phyloP scores from a whole-genome alignment of 2,888 invertebrate genomes.

The Agrochola circellaris region DNA sequence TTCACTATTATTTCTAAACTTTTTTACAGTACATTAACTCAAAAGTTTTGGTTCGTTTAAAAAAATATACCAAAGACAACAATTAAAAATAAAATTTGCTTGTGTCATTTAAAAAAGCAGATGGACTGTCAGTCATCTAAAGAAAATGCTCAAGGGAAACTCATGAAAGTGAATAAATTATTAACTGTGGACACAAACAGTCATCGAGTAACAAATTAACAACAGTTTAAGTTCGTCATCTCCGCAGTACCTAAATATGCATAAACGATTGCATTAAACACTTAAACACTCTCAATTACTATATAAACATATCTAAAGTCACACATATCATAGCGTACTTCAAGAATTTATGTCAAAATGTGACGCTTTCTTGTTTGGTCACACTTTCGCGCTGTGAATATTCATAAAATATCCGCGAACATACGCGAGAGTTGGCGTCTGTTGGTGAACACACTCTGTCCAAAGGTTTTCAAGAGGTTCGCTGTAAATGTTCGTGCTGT shows the following conservation, averaged over 20 bases:
- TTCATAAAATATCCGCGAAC: constrained; percentile 49
- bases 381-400: constrained; percentile 59
- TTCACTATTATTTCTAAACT: no score
- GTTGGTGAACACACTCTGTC: constrained; percentile 5
- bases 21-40: no score
- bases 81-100: background rate
- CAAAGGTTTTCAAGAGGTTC: constrained; percentile 35
- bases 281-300: constrained; percentile 50
- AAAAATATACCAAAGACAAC: background rate
- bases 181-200: background rate
- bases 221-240: constrained; percentile 28
- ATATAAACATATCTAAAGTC: constrained; percentile 29
- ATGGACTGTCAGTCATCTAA: background rate
- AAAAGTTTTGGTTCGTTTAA: no score
- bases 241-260: constrained; percentile 28
- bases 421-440: constrained; percentile 1
- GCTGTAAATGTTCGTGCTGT: constrained; percentile 34
- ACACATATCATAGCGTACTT: constrained; percentile 46
- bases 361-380: constrained; percentile 50
- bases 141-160: background rate
- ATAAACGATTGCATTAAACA: constrained; percentile 43
- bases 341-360: constrained; percentile 53
- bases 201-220: constrained; percentile 37
- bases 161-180: constrained; percentile 10
- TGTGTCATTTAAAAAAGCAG: background rate